These are phyloP conservation scores for Drosophila ambigua DNA, from an alignment of 1,140 invertebrate species.

Conservation along the genomic window DNA sequence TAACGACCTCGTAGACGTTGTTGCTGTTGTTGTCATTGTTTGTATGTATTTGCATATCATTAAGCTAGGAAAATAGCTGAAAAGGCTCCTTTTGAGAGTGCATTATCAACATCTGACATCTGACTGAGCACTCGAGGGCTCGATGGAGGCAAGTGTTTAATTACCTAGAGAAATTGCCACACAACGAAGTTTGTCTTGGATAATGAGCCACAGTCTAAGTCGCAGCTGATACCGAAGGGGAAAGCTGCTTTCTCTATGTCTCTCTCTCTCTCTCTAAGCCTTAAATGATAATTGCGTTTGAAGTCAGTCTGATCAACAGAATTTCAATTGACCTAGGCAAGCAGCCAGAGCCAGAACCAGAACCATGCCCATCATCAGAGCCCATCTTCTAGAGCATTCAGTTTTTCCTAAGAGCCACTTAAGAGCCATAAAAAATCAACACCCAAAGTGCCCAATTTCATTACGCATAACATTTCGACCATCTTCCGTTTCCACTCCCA, in stretches of 20 bases:
- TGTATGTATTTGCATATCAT: slow-evolving; percentile 79
- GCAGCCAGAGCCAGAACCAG: too few species aligned
- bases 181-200: slow-evolving; percentile 37
- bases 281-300: slow-evolving; percentile 3
- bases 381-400: slow-evolving; percentile 2
- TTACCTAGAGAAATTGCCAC: slow-evolving; percentile 43
- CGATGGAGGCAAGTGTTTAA: slow-evolving; percentile 23
- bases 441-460: slow-evolving; percentile 64
- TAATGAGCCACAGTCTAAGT: slow-evolving; percentile 27
- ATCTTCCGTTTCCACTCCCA: slow-evolving; percentile 39
- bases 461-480: slow-evolving; percentile 66
- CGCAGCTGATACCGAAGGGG: too few species aligned
- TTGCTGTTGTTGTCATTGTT: slow-evolving; percentile 56
- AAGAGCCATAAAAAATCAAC: slow-evolving; percentile 70
- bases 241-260: background rate
- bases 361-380: too few species aligned
- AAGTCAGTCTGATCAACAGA: slow-evolving; percentile 19
- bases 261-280: too few species aligned
- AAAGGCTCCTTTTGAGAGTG: slow-evolving; percentile 58
- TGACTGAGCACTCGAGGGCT: slow-evolving; percentile 14
- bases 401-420: slow-evolving; percentile 41
- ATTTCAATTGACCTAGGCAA: slow-evolving; percentile 37
- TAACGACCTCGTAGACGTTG: slow-evolving; percentile 41
- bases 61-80: slow-evolving; percentile 60
- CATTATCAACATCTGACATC: slow-evolving; percentile 68